Percentiles rank a stretch among this genome's conserved stretches.
Evolutionary conservation across 2,888 invertebrate genomes (phyloP).

Genomic region (Plebejus argus): DNA sequence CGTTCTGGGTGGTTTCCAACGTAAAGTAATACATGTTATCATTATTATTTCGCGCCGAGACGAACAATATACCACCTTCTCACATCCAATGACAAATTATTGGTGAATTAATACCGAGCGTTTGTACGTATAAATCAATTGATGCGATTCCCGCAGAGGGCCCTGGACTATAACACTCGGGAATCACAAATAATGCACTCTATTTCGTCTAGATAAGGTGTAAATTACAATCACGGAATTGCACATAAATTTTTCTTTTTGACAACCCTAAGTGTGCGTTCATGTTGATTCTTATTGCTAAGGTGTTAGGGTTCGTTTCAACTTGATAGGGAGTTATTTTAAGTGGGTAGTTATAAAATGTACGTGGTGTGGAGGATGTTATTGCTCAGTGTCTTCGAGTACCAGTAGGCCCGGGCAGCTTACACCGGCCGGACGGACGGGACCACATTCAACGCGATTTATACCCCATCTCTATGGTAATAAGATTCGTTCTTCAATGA

Average conservation of each 20-base stretch:
- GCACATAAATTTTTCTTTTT: slow-evolving; percentile 41
- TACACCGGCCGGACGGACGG: slow-evolving; percentile 40
- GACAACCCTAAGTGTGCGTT: slow-evolving; percentile 44
- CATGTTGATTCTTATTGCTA: slow-evolving; percentile 35
- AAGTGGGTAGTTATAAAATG: slow-evolving; percentile 56
- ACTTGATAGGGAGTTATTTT: slow-evolving; percentile 34
- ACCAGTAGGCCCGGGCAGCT: slow-evolving; percentile 53
- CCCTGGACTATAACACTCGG: slow-evolving; percentile 49
- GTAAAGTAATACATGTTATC: slow-evolving; percentile 48
- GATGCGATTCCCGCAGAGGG: slow-evolving; percentile 61
- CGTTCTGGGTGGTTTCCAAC: slow-evolving; percentile 50
- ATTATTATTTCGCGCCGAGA: slow-evolving; percentile 58
- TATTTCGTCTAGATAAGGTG: slow-evolving; percentile 40
- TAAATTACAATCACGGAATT: slow-evolving; percentile 38
- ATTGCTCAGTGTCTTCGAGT: slow-evolving; percentile 70
- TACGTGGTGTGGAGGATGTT: slow-evolving; percentile 63
- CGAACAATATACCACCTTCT: slow-evolving; percentile 73
- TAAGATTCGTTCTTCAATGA: slow-evolving; percentile 41
- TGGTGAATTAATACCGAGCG: slow-evolving; percentile 68
- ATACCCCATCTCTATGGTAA: slow-evolving; percentile 39
- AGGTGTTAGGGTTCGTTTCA: slow-evolving; percentile 36
- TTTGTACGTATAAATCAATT: slow-evolving; percentile 68
- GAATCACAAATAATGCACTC: slow-evolving; percentile 36
- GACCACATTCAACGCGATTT: slow-evolving; percentile 40
- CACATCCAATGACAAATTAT: slow-evolving; percentile 74